Conservation (phyloP, 1,140 invertebrate genomes). For the Zophobas atratus region DNA sequence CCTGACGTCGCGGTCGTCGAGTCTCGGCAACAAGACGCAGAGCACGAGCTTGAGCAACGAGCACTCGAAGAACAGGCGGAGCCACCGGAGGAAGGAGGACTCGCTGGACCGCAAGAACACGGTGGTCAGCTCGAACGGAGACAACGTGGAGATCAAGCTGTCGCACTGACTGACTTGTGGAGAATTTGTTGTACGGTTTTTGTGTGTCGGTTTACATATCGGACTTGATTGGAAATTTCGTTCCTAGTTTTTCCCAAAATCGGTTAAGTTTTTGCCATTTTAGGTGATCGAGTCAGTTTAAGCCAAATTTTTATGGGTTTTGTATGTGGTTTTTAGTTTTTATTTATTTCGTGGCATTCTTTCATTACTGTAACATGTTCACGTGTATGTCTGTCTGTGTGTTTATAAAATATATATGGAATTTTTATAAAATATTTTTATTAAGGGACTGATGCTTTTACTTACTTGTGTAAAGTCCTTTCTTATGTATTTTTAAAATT, state of each 20-base stretch:
- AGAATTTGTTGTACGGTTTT: neutral
- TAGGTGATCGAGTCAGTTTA: constrained; percentile 1
- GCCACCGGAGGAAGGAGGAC: constrained; percentile 56
- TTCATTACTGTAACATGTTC: no score
- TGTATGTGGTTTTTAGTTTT: no score
- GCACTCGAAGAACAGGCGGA: constrained; percentile 54
- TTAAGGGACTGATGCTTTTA: no score
- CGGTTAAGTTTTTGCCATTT: no score
- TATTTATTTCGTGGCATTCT: no score
- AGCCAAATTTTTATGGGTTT: constrained; percentile 18
- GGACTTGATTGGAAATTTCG: no score
- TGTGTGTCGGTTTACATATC: neutral
- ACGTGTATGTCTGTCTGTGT: no score
- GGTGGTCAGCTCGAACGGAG: constrained; percentile 60
- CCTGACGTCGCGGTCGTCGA: constrained; percentile 63
- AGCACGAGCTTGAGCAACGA: constrained; percentile 65
- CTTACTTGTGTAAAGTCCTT: no score
- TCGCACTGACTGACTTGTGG: constrained; percentile 44
- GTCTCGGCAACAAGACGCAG: constrained; percentile 66
- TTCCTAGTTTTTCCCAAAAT: no score
- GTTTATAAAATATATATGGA: no score
- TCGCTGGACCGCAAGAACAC: constrained; percentile 31
- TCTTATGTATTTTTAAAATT: no score
- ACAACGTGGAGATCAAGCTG: constrained; percentile 64
- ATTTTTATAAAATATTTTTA: no score